phyloP scores from a whole-genome alignment of 2,888 invertebrate genomes.

The Apantesis nais region DNA sequence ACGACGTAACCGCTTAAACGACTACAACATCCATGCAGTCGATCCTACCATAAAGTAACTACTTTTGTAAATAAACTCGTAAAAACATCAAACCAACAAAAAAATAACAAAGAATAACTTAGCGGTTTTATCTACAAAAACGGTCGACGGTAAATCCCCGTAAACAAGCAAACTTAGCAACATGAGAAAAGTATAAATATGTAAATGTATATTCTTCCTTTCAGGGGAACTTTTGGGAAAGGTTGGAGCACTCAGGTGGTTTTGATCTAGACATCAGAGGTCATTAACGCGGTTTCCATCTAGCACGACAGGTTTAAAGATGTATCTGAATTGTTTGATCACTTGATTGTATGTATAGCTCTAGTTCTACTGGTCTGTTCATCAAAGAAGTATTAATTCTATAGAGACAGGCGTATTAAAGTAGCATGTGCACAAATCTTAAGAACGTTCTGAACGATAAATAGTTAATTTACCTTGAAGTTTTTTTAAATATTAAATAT shows the following conservation, averaged over 20 bases:
- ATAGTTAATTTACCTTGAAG: too few relatives aligned
- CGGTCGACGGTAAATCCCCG: slow-evolving; percentile 12
- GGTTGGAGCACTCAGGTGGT: neutral
- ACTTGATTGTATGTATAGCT: neutral
- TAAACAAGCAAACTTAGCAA: slow-evolving; percentile 32
- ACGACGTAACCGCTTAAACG: too few relatives aligned
- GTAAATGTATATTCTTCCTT: slow-evolving; percentile 1
- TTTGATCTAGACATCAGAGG: neutral
- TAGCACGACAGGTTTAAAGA: neutral
- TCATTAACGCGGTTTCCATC: neutral
- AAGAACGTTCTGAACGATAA: too few relatives aligned
- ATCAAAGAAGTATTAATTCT: too few relatives aligned
- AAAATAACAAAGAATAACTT: neutral
- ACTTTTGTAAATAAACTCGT: neutral
- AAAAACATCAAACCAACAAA: slow-evolving; percentile 3
- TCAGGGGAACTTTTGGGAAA: neutral
- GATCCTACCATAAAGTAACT: neutral
- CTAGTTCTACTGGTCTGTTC: neutral
- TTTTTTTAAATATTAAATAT: too few relatives aligned
- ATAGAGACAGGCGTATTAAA: too few relatives aligned
- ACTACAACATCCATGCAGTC: too few relatives aligned
- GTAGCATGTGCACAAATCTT: too few relatives aligned
- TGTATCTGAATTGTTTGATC: neutral
- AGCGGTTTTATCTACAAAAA: slow-evolving; percentile 9
- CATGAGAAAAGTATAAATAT: neutral